A percentile compares a stretch with the other conserved stretches of the same genome.
Evolutionary conservation across 2,113 vertebrate genomes (phyloP).

Genomic region (Eurystomus gularis): DNA sequence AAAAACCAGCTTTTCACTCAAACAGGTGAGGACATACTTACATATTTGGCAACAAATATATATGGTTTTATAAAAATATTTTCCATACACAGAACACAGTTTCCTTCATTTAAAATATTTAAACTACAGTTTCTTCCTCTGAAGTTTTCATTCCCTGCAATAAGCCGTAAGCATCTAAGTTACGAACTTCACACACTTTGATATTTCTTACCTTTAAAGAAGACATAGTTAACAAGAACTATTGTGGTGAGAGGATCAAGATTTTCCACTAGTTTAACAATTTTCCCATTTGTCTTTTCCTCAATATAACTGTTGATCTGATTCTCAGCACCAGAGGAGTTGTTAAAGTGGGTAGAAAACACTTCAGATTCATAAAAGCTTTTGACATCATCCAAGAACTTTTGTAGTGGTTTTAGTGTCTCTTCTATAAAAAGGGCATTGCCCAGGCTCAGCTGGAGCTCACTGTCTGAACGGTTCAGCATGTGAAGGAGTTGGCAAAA

Average conservation of each 20-base stretch:
- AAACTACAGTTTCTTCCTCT: background rate
- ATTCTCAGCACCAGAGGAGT: slow-evolving; percentile 62
- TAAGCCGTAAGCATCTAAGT: background rate
- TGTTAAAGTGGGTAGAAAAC: slow-evolving; percentile 76
- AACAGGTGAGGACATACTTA: background rate
- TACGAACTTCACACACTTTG: background rate
- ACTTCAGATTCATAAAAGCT: slow-evolving; percentile 72
- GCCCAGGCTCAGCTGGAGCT: slow-evolving; percentile 73
- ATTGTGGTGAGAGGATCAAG: slow-evolving; percentile 74
- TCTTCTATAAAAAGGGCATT: slow-evolving; percentile 78
- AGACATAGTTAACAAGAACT: slow-evolving; percentile 85
- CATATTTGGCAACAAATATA: background rate
- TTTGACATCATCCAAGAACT: slow-evolving; percentile 73
- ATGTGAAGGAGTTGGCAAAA: slow-evolving; percentile 73
- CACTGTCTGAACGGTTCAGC: slow-evolving; percentile 58
- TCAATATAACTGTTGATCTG: slow-evolving; percentile 82
- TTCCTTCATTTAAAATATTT: background rate
- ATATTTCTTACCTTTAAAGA: slow-evolving; percentile 79
- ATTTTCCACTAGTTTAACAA: slow-evolving; percentile 76
- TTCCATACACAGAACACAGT: background rate
- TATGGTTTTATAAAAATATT: background rate
- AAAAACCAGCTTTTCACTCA: background rate
- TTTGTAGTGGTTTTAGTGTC: slow-evolving; percentile 57
- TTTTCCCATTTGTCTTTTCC: slow-evolving; percentile 80
- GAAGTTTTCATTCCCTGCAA: background rate